Evolutionary conservation across 30 jellyfish, hydroid and myxozoan species (phyloP), one percentile per base, ranked within the genome.

Genomic region (Chironex yamaguchii): DNA sequence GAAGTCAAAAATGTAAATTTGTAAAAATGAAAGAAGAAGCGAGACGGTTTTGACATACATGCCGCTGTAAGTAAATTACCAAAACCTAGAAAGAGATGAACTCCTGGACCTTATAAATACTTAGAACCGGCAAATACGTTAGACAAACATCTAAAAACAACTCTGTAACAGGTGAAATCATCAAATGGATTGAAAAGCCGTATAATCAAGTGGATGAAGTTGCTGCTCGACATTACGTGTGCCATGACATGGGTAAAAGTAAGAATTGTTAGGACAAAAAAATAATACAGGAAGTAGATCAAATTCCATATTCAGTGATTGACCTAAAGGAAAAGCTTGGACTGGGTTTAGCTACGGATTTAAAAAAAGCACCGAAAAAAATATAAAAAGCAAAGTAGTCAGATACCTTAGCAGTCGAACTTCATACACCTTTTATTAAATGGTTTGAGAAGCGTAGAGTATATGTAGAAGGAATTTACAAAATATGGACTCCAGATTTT

Each of bases 381-480:
- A 21, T 14, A 54, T 6, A 34, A 11, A 2, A n/a, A 17, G 21
- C 34, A 29, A 34, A n/a, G 17, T 71, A 78, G 85, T n/a, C 17
- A 11, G 28, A 26, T 4, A 77, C 34, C 21, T 23, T 67, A 22
- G 67, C 80, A 12, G 51, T 31, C 52, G 50, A 26, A 4, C 52
- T 71, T 6, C 85, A 71, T 78, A 31, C 34, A 29, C 85, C 85
- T 4, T 4, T 35, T 13, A 26, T 4, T 9, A 71, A 21, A 24
- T 31, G 36, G 6, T 71, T 71, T 71, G 26, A 71, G 36, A 71
- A 21, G 14, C 53, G 85, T 6, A 31, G 21, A 17, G 85, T 71
- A 3, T 6, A 31, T 21, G 85, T 71, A 3, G 69, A 34, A n/a
- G 20, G 27, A 6, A 71, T 71, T 11, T 29, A 71, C 27, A 33